These are phyloP conservation scores for Parnassius apollo DNA, from an alignment of 2,888 invertebrate genomes.

Conservation along the genomic window DNA sequence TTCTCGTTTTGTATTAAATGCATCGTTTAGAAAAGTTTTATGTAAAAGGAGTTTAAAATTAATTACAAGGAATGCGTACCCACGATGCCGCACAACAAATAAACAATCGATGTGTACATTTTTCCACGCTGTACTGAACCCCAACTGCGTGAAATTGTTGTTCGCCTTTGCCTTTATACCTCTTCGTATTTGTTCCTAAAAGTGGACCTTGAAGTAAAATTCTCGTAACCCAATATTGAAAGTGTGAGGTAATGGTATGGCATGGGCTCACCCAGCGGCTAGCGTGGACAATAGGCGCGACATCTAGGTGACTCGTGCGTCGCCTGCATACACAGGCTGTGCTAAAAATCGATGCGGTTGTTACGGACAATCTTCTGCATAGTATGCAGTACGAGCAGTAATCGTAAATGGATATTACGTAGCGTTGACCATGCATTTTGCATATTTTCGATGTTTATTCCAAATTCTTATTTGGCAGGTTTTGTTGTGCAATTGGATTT, in stretches of 20 bases:
- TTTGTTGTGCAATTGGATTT: slow-evolving; percentile 21
- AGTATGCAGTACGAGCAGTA: slow-evolving; percentile 17
- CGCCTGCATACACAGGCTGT: slow-evolving; percentile 65
- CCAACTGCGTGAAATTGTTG: slow-evolving; percentile 69
- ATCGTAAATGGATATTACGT: slow-evolving; percentile 21
- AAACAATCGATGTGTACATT: slow-evolving; percentile 65
- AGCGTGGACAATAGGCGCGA: slow-evolving; percentile 76
- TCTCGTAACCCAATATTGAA: slow-evolving; percentile 80
- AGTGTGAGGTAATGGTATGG: slow-evolving; percentile 75
- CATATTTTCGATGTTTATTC: slow-evolving; percentile 16
- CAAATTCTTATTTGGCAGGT: slow-evolving; percentile 11
- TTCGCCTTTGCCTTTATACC: slow-evolving; percentile 76
- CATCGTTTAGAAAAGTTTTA: no score
- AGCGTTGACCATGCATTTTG: slow-evolving; percentile 16
- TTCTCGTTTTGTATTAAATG: no score
- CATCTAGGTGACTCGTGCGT: slow-evolving; percentile 77
- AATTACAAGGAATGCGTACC: slow-evolving; percentile 45
- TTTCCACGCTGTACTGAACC: slow-evolving; percentile 62
- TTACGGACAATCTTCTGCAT: slow-evolving; percentile 15
- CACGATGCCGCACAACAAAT: slow-evolving; percentile 63
- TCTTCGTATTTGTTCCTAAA: slow-evolving; percentile 75
- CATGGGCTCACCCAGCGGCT: slow-evolving; percentile 72
- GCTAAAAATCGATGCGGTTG: slow-evolving; percentile 38
- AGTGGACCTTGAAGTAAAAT: slow-evolving; percentile 78
- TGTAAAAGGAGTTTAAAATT: background rate